Conservation (phyloP, 2,113 vertebrate genomes). For the Poeciliopsis occidentalis region DNA sequence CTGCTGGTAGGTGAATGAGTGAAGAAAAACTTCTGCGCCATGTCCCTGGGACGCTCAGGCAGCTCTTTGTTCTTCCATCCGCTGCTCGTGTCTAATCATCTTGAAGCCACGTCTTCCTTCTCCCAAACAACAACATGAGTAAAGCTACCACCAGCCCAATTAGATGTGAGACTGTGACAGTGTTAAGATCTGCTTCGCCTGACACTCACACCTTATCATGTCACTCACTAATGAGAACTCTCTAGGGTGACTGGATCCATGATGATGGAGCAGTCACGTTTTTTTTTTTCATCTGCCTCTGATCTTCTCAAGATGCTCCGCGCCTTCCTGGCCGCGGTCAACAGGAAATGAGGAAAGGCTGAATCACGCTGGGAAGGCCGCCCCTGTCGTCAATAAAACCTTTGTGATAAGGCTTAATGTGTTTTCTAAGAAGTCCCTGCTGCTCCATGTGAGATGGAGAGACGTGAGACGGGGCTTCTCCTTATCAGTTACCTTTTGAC, state of each 20-base stretch:
- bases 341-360: slow-evolving; percentile 65
- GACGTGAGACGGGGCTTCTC: not conserved
- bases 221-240: slow-evolving; percentile 48
- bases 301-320: slow-evolving; percentile 32
- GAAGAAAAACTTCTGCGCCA: not conserved
- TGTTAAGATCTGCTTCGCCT: slow-evolving; percentile 42
- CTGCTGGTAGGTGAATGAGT: not conserved
- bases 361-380: slow-evolving; percentile 53
- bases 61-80: slow-evolving; percentile 30
- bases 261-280: slow-evolving; percentile 37
- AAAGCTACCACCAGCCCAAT: slow-evolving; percentile 33
- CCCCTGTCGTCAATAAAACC: slow-evolving; percentile 39
- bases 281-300: slow-evolving; percentile 18
- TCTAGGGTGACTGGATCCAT: not conserved
- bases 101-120: not conserved
- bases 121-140: slow-evolving; percentile 29
- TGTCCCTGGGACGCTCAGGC: slow-evolving; percentile 20
- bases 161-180: slow-evolving; percentile 39
- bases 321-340: slow-evolving; percentile 44
- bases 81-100: slow-evolving; percentile 3
- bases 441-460: not conserved
- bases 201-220: slow-evolving; percentile 52
- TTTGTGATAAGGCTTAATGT: slow-evolving; percentile 29
- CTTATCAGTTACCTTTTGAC: not conserved
- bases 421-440: slow-evolving; percentile 28